Conservation (phyloP, 1,140 invertebrate genomes). For the Pseudachorutes palmiensis region DNA sequence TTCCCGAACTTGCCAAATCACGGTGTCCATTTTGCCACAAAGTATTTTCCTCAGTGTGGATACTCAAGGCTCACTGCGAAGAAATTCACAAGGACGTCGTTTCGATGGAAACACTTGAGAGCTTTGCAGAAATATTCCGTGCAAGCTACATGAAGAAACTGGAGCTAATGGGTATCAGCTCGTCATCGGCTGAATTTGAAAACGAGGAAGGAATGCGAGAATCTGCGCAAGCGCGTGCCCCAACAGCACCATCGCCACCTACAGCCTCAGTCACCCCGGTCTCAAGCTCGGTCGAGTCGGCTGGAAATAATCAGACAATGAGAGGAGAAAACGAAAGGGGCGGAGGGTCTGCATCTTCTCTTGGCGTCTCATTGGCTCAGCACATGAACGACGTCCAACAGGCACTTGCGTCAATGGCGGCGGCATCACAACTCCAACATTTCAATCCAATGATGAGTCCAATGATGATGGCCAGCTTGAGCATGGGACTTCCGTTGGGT, state of each 20-base stretch:
- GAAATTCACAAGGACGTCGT: constrained; percentile 87
- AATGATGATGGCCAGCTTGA: constrained; percentile 53
- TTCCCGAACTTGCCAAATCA: constrained; percentile 62
- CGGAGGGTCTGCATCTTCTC: constrained; percentile 44
- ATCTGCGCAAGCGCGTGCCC: too few species aligned
- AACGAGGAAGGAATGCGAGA: constrained; percentile 13
- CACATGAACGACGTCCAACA: constrained; percentile 74
- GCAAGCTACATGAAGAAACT: constrained; percentile 73
- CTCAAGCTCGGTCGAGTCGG: constrained; percentile 50
- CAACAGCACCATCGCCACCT: constrained; percentile 55
- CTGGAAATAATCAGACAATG: constrained; percentile 41
- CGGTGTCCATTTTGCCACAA: constrained; percentile 84
- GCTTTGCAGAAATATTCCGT: constrained; percentile 83
- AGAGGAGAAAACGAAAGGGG: constrained; percentile 33
- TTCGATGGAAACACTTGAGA: constrained; percentile 77
- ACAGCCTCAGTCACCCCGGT: constrained; percentile 54
- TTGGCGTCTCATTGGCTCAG: constrained; percentile 37
- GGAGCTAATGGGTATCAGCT: constrained; percentile 45
- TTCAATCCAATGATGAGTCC: constrained; percentile 71
- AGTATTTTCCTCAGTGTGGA: constrained; percentile 90
- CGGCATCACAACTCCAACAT: constrained; percentile 63
- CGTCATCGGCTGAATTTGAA: constrained; percentile 19
- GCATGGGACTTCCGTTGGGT: constrained; percentile 71
- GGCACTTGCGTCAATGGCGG: constrained; percentile 68
- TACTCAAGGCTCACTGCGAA: constrained; percentile 89